Evolutionary conservation across 2,888 invertebrate genomes (phyloP), one percentile per base, ranked within the genome.

Genomic region (Parelbella ahira): DNA sequence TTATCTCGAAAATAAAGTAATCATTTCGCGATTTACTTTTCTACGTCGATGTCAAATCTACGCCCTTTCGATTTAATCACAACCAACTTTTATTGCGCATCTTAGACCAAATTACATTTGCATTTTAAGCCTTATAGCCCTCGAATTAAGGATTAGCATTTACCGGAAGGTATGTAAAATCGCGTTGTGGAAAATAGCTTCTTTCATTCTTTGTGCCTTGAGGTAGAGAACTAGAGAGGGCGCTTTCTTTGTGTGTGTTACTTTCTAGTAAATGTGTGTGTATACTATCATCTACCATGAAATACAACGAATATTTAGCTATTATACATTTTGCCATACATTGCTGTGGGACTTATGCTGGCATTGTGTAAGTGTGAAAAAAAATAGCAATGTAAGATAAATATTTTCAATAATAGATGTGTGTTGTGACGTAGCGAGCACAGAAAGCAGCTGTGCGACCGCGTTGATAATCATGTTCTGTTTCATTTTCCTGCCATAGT

Each of bases 391-490:
- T 75, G 69, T 47, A 61, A 11, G 24, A 2, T 9, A 1, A 10
- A 9, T 6, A 3, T 11, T 25, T 19, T 9, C 8, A 11, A 10
- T 4, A 5, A 13, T 15, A 4, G 6, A 1, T 7, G 11, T 23
- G 12, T 8, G 27, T 19, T 37, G 27, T 20, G 27, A 37, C 23
- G 11, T 44, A 20, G 36, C n/a, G 42, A 28, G 28, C 24, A 36
- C 36, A 44, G 51, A 58, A 57, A 67, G 71, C 79, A 79, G 75
- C 77, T 80, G 79, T 71, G 71, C 61, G 56, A 54, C 54, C 52
- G 64, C 63, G 72, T 75, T 75, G 70, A 75, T 76, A 76, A 74
- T 71, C 72, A 68, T 71, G 75, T 61, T 63, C 58, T 61, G 63
- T 75, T 74, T 72, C 72, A 68, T 72, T 75, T 76, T 68, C 68